Evolutionary conservation across 2,113 vertebrate species (phyloP).

Genomic region (Corythaeola cristata): DNA sequence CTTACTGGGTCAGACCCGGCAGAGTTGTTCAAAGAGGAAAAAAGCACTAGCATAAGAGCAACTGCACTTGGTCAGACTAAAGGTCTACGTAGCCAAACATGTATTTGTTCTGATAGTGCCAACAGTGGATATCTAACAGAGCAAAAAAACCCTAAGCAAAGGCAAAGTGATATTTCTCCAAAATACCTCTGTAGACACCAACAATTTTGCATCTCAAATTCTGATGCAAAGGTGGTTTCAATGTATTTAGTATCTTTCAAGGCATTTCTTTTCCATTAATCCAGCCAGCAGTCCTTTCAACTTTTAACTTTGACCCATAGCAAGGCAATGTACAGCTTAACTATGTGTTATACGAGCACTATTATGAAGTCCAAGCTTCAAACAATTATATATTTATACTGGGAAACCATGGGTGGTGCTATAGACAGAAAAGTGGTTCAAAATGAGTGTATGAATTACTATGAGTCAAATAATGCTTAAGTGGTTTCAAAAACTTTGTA

Average conservation of each 20-base stretch:
- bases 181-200: background rate
- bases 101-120: background rate
- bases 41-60: background rate
- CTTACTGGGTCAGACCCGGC: background rate
- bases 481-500: background rate
- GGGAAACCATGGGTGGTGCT: background rate
- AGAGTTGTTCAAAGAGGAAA: background rate
- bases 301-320: background rate
- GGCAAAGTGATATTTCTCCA: background rate
- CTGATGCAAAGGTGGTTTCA: background rate
- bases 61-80: background rate
- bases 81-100: background rate
- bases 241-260: background rate
- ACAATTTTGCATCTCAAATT: background rate
- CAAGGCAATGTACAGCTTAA: background rate
- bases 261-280: background rate
- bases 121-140: background rate
- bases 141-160: background rate
- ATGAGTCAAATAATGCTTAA: background rate
- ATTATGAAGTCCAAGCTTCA: background rate
- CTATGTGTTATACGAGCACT: accelerated
- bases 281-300: background rate
- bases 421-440: background rate
- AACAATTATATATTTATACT: background rate
- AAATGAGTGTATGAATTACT: background rate